These are phyloP conservation scores for Paracanthobrama guichenoti DNA, from an alignment of 2,113 vertebrate species.

Conservation along the genomic window DNA sequence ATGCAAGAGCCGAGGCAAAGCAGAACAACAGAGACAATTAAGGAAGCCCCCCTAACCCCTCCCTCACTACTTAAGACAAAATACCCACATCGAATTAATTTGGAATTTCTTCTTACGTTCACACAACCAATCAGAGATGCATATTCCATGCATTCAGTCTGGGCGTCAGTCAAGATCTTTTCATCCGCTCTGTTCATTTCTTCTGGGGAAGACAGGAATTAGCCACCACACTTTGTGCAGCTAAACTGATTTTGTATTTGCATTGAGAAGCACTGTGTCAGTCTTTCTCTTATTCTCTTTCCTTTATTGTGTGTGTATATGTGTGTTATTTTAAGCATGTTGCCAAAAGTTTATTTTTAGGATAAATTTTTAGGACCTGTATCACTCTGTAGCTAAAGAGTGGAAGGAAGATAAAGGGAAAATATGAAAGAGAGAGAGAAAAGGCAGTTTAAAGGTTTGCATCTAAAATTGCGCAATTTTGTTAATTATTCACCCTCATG, in stretches of 20 bases:
- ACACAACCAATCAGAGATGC: slow-evolving; percentile 74
- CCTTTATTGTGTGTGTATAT: slow-evolving; percentile 33
- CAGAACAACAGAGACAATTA: slow-evolving; percentile 77
- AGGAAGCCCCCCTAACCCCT: slow-evolving; percentile 63
- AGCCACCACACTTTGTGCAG: slow-evolving; percentile 66
- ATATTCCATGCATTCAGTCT: slow-evolving; percentile 69
- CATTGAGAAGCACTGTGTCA: slow-evolving; percentile 73
- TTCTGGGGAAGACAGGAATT: slow-evolving; percentile 61
- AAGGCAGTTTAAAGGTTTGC: slow-evolving; percentile 1
- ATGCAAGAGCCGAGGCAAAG: slow-evolving; percentile 74
- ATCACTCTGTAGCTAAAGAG: slow-evolving; percentile 64
- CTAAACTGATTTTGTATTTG: slow-evolving; percentile 74
- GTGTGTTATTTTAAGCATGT: slow-evolving; percentile 68
- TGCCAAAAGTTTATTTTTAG: slow-evolving; percentile 80
- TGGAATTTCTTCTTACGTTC: slow-evolving; percentile 69
- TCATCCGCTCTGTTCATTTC: slow-evolving; percentile 61
- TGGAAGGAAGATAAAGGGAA: slow-evolving; percentile 20
- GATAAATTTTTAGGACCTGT: slow-evolving; percentile 72
- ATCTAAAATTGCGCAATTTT: background rate
- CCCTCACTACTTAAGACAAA: slow-evolving; percentile 73
- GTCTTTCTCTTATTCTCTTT: slow-evolving; percentile 55
- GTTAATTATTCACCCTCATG: background rate
- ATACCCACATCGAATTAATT: slow-evolving; percentile 82
- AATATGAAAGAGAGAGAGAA: slow-evolving; percentile 44
- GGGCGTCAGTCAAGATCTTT: slow-evolving; percentile 70